Percentiles rank a stretch among this genome's conserved stretches.
These are phyloP conservation scores for Pseudorasbora parva DNA, from an alignment of 2,113 vertebrate genomes.

Conservation along the genomic window DNA sequence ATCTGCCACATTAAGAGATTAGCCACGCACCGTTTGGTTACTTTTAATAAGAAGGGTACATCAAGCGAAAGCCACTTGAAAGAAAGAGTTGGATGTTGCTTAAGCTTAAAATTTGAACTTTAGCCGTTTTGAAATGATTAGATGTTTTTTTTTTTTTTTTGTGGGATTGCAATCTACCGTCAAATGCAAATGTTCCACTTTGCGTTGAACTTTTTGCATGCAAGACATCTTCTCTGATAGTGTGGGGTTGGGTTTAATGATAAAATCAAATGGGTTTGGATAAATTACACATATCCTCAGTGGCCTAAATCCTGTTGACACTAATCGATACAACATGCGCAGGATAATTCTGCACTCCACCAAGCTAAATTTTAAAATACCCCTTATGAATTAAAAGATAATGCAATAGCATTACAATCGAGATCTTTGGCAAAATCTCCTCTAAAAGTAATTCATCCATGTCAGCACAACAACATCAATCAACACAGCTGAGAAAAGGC, in stretches of 20 bases:
- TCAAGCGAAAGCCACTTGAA: conserved; percentile 31
- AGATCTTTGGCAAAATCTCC: conserved; percentile 48
- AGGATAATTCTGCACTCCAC: background rate
- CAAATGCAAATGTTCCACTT: conserved; percentile 14
- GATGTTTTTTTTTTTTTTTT: background rate
- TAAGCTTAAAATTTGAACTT: background rate
- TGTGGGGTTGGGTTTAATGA: background rate
- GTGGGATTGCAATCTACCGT: background rate
- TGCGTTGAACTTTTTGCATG: background rate
- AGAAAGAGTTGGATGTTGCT: background rate
- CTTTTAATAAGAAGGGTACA: conserved; percentile 3
- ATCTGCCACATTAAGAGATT: conserved; percentile 9
- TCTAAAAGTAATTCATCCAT: conserved; percentile 52
- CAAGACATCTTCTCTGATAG: background rate
- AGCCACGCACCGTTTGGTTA: background rate
- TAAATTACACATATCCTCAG: conserved; percentile 1
- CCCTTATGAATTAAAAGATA: conserved; percentile 46
- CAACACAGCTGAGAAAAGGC: conserved; percentile 34
- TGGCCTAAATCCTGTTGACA: conserved; percentile 33
- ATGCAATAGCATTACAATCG: conserved; percentile 49
- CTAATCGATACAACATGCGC: conserved; percentile 25
- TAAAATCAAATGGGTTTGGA: conserved; percentile 28
- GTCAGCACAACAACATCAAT: conserved; percentile 44
- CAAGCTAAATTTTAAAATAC: background rate
- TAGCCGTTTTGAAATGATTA: background rate